Conservation (phyloP, 2,888 invertebrate species). For the Caenorhabditis sp. region DNA sequence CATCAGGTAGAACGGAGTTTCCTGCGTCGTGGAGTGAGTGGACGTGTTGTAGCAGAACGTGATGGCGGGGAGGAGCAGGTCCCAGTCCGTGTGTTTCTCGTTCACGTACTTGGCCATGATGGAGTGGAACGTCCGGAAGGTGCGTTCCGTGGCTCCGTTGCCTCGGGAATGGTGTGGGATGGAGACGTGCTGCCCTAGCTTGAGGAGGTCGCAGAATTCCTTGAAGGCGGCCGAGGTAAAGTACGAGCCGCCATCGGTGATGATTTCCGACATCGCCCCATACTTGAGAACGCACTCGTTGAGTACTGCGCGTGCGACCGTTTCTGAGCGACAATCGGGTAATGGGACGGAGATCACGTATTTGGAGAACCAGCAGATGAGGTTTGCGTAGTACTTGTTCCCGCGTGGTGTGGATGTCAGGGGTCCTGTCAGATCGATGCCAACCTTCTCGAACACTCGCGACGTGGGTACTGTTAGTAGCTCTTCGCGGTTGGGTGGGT, state of each 20-base stretch:
- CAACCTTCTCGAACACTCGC: constrained; percentile 28
- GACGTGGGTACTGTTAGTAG: constrained; percentile 14
- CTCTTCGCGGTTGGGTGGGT: constrained; percentile 20
- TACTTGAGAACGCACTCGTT: neutral
- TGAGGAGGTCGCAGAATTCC: neutral
- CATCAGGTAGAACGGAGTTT: constrained; percentile 53
- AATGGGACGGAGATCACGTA: neutral
- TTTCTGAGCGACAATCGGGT: neutral
- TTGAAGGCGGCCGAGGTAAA: constrained; percentile 4
- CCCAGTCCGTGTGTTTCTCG: constrained; percentile 36
- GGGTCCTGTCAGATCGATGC: constrained; percentile 53
- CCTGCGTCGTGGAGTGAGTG: constrained; percentile 28
- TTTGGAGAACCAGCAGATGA: constrained; percentile 13
- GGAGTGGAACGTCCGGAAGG: constrained; percentile 52
- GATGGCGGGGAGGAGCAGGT: constrained; percentile 16
- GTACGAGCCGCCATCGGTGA: neutral
- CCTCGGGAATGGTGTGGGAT: constrained; percentile 58
- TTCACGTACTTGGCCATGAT: constrained; percentile 47
- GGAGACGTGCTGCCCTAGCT: constrained; percentile 43
- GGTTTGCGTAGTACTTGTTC: constrained; percentile 39
- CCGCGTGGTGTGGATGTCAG: constrained; percentile 19
- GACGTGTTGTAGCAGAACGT: constrained; percentile 57
- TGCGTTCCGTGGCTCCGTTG: constrained; percentile 71
- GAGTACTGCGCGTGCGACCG: neutral
- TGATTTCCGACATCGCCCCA: neutral